Evolutionary conservation across 1,140 invertebrate genomes (phyloP).

Genomic region (Apolygus lucorum): DNA sequence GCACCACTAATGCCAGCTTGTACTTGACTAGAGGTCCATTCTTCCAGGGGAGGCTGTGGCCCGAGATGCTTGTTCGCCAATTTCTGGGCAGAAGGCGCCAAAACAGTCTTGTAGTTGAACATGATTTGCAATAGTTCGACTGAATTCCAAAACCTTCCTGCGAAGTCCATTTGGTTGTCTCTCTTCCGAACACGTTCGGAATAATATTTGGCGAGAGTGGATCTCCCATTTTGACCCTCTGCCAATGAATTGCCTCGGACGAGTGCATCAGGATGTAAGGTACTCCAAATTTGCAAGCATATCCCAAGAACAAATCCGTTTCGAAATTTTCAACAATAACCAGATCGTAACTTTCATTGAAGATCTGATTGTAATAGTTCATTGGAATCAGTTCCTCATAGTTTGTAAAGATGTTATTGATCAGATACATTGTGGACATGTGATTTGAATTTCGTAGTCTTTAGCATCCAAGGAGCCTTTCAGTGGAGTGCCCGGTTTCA

Average conservation of each 20-base stretch:
- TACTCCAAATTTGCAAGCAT: not conserved
- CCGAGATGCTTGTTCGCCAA: slow-evolving; percentile 29
- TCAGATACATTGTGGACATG: not conserved
- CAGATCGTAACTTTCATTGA: slow-evolving; percentile 12
- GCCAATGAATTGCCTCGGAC: not conserved
- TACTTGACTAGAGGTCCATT: too few relatives aligned
- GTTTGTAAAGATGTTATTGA: not conserved
- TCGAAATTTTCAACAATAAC: not conserved
- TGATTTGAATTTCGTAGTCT: not conserved
- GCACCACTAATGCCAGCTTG: too few relatives aligned
- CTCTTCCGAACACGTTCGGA: not conserved
- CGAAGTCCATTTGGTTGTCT: not conserved
- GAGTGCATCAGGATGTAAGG: not conserved
- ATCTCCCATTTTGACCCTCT: not conserved
- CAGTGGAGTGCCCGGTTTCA: not conserved
- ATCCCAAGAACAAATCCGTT: not conserved
- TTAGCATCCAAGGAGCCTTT: not conserved
- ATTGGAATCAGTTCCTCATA: not conserved
- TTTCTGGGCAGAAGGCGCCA: slow-evolving; percentile 17
- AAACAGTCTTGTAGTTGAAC: slow-evolving; percentile 10
- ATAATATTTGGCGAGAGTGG: not conserved
- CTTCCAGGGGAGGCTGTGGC: slow-evolving; percentile 41
- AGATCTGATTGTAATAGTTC: not conserved
- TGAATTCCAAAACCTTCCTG: not conserved
- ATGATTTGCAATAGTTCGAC: not conserved